A percentile compares a stretch with the other conserved stretches of the same genome.
These are phyloP conservation scores for Blomia tropicalis DNA, from an alignment of 2,888 invertebrate genomes.

Conservation along the genomic window DNA sequence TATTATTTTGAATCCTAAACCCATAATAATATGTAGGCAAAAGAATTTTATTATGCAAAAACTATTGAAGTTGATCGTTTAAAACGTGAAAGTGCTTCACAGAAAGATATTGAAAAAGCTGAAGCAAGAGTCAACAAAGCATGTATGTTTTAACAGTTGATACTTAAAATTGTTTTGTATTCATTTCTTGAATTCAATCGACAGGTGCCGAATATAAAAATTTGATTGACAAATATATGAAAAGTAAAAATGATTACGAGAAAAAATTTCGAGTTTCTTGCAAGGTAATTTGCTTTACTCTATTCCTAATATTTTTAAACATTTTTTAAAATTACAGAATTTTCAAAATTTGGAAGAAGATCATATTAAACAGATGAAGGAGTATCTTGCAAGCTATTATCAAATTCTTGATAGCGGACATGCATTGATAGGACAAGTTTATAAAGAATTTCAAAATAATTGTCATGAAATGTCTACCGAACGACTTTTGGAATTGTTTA, in stretches of 20 bases:
- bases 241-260: constrained; percentile 82
- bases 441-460: constrained; percentile 76
- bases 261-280: constrained; percentile 83
- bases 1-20: too few species aligned
- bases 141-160: constrained; percentile 39
- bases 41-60: constrained; percentile 74
- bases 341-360: constrained; percentile 88
- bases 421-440: constrained; percentile 75
- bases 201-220: constrained; percentile 68
- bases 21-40: constrained; percentile 49
- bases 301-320: neutral
- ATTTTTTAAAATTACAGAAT: constrained; percentile 41
- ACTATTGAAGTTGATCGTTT: constrained; percentile 74
- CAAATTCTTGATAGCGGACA: constrained; percentile 74
- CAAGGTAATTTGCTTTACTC: constrained; percentile 44
- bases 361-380: constrained; percentile 83
- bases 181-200: too few species aligned
- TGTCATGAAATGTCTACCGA: constrained; percentile 81
- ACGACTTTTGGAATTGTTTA: constrained; percentile 75
- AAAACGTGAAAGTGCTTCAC: constrained; percentile 69
- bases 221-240: constrained; percentile 77
- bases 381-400: constrained; percentile 73
- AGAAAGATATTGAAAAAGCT: constrained; percentile 81
- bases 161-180: constrained; percentile 13
- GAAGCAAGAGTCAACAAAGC: constrained; percentile 80